Evolutionary conservation across 64 coral and sea anemone species (phyloP).

Genomic region (Dendrophyllia cribrosa): DNA sequence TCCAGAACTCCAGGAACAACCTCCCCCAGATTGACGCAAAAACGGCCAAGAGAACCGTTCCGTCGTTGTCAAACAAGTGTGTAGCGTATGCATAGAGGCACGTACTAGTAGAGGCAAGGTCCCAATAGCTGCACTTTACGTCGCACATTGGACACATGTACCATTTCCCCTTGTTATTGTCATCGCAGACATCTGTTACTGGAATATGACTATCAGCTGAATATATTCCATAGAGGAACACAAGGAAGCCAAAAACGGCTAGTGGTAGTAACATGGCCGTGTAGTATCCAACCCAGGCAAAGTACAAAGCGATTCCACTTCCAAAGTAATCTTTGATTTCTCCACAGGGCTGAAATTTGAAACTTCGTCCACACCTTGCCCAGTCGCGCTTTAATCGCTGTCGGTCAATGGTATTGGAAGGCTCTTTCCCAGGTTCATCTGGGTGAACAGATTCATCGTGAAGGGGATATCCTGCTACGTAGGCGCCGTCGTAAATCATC

Average conservation of each 20-base stretch:
- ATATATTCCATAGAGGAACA: slow-evolving; percentile 71
- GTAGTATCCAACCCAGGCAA: slow-evolving; percentile 84
- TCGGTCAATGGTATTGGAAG: slow-evolving; percentile 53
- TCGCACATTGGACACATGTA: slow-evolving; percentile 92
- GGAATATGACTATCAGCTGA: slow-evolving; percentile 47
- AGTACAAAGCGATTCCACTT: slow-evolving; percentile 70
- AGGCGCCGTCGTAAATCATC: slow-evolving; percentile 15
- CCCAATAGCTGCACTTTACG: slow-evolving; percentile 76
- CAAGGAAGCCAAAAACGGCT: slow-evolving; percentile 60
- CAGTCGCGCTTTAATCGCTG: slow-evolving; percentile 33
- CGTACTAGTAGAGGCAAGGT: slow-evolving; percentile 21
- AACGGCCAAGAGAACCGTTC: slow-evolving; percentile 66
- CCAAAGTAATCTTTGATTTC: slow-evolving; percentile 88
- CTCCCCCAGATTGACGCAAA: slow-evolving; percentile 85
- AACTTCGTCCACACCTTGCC: slow-evolving; percentile 34
- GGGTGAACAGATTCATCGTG: slow-evolving; percentile 57
- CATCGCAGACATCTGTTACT: slow-evolving; percentile 66
- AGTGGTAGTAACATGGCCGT: slow-evolving; percentile 79
- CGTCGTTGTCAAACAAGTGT: slow-evolving; percentile 83
- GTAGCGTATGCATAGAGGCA: slow-evolving; percentile 71
- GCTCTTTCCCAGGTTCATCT: background rate
- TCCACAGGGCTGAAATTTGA: slow-evolving; percentile 73
- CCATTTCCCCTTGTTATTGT: slow-evolving; percentile 39
- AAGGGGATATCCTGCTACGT: slow-evolving; percentile 39
- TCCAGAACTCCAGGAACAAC: slow-evolving; percentile 89